Evolutionary conservation across 2,888 invertebrate genomes (phyloP).

Genomic region (Dyspetes luteomarginatus): DNA sequence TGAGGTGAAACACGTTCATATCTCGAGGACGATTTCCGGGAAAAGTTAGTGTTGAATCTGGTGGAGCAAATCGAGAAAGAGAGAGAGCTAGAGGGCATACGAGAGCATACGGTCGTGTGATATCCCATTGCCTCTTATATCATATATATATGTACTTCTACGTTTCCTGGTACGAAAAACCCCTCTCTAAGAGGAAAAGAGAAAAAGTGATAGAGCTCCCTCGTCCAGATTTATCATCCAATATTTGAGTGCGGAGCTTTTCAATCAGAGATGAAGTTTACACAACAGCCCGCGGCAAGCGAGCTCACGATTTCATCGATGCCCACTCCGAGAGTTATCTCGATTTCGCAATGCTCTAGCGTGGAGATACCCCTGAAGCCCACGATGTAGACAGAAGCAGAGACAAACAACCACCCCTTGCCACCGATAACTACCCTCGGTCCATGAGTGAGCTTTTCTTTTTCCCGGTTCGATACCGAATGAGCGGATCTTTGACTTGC

Average conservation of each 20-base stretch:
- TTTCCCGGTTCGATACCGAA: slow-evolving; percentile 19
- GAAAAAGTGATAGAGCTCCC: slow-evolving; percentile 57
- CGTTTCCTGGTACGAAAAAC: too few relatives aligned
- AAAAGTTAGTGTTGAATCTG: slow-evolving; percentile 61
- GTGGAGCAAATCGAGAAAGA: slow-evolving; percentile 38
- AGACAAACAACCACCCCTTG: slow-evolving; percentile 77
- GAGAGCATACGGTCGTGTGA: slow-evolving; percentile 40
- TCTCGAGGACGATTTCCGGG: slow-evolving; percentile 6
- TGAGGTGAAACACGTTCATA: neutral
- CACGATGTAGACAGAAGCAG: slow-evolving; percentile 75
- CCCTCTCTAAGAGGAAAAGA: too few relatives aligned
- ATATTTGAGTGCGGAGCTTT: slow-evolving; percentile 82
- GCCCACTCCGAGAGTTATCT: slow-evolving; percentile 43
- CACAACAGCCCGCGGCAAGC: slow-evolving; percentile 80
- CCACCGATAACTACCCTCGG: slow-evolving; percentile 69
- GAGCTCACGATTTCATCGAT: slow-evolving; percentile 28
- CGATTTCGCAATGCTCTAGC: slow-evolving; percentile 53
- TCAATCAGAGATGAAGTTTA: slow-evolving; percentile 81
- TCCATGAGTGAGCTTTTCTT: slow-evolving; percentile 5
- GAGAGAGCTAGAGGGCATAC: slow-evolving; percentile 17
- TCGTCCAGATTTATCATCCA: slow-evolving; percentile 80
- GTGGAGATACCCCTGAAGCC: slow-evolving; percentile 42
- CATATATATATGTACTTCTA: slow-evolving; percentile 35
- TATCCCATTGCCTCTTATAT: slow-evolving; percentile 35
- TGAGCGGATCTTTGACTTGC: too few relatives aligned